Evolutionary conservation across 2,888 invertebrate genomes (phyloP).

Genomic region (Microdon myrmicae): DNA sequence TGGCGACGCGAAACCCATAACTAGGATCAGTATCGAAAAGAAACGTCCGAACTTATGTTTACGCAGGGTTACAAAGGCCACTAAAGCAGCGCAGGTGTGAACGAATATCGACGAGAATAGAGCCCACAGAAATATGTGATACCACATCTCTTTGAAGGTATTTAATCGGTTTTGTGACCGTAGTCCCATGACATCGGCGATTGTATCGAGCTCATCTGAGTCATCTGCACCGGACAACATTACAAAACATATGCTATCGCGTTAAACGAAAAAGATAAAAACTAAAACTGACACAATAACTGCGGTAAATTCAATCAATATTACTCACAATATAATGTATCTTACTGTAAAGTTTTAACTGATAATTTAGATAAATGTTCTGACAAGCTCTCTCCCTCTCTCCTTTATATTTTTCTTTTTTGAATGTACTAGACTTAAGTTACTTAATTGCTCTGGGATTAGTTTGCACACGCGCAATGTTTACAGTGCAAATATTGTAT

Average conservation of each 20-base stretch:
- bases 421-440: conserved; percentile 14
- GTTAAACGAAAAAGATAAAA: too few species aligned
- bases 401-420: neutral
- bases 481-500: conserved; percentile 35
- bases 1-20: conserved; percentile 91
- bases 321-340: too few species aligned
- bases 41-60: conserved; percentile 96
- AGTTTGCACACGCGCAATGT: conserved; percentile 30
- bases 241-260: conserved; percentile 52
- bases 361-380: too few species aligned
- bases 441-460: conserved; percentile 28
- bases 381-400: neutral
- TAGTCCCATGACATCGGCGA: conserved; percentile 76
- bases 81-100: conserved; percentile 88
- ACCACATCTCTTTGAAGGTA: conserved; percentile 94
- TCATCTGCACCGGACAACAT: conserved; percentile 63
- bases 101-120: conserved; percentile 93
- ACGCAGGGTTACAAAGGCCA: conserved; percentile 89
- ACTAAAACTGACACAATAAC: too few species aligned
- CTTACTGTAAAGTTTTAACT: too few species aligned
- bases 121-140: conserved; percentile 95
- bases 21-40: conserved; percentile 86
- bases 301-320: too few species aligned
- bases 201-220: conserved; percentile 72
- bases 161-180: conserved; percentile 74